Conservation (phyloP, 2,113 vertebrate genomes). For the Oreochromis tanganicae region DNA sequence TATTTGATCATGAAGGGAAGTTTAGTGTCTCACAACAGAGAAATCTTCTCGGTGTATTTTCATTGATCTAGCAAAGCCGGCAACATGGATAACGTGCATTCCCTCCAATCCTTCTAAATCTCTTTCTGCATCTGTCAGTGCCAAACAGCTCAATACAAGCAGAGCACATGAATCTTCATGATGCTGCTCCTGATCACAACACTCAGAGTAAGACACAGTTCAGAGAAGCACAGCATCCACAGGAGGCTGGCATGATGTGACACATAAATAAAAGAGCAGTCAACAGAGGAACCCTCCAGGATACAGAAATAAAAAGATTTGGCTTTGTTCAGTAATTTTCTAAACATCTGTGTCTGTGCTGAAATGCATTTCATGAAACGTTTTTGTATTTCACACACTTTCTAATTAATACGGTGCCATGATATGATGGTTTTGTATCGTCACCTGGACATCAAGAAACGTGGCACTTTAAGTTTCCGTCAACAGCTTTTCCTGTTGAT, state of each 20-base stretch:
- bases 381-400: background rate
- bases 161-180: background rate
- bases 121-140: slow-evolving; percentile 12
- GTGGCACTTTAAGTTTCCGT: too few species aligned
- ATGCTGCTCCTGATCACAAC: slow-evolving; percentile 20
- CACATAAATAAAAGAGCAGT: slow-evolving; percentile 19
- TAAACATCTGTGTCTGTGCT: background rate
- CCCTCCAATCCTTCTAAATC: slow-evolving; percentile 24
- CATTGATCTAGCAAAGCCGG: slow-evolving; percentile 5
- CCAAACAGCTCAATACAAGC: slow-evolving; percentile 9
- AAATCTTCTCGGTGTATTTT: background rate
- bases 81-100: slow-evolving; percentile 1
- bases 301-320: background rate
- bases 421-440: background rate
- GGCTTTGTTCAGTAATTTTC: background rate
- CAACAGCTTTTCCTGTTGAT: background rate
- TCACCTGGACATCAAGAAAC: background rate
- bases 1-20: background rate
- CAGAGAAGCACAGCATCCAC: background rate
- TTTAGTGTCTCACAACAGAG: background rate
- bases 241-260: background rate
- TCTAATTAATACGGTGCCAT: too few species aligned
- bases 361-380: background rate
- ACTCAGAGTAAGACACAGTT: background rate
- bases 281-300: background rate